A percentile compares a stretch with the other conserved stretches of the same genome.
Conservation (phyloP, 2,113 vertebrate species). For the Sander vitreus region DNA sequence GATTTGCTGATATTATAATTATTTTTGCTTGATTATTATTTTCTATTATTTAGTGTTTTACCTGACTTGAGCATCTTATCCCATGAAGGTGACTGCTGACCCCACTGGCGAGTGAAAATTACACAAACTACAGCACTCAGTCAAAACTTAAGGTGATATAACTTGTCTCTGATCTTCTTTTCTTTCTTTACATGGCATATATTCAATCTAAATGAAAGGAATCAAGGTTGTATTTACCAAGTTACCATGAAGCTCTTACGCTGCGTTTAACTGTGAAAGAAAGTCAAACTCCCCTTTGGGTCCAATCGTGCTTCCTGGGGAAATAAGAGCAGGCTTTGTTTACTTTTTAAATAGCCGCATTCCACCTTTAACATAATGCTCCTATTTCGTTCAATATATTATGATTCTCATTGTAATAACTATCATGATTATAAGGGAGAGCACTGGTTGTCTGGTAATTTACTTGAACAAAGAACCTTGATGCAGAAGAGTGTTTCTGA, state of each 20-base stretch:
- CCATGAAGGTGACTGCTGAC: background rate
- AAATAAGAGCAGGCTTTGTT: slow-evolving; percentile 63
- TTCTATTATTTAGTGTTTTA: background rate
- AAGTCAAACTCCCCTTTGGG: slow-evolving; percentile 47
- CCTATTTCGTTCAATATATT: background rate
- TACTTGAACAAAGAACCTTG: slow-evolving; percentile 66
- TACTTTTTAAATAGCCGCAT: slow-evolving; percentile 48
- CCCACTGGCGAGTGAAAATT: background rate
- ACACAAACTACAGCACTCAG: background rate
- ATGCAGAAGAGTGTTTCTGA: slow-evolving; percentile 60
- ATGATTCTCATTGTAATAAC: background rate
- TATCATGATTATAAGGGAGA: slow-evolving; percentile 9
- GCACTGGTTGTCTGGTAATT: slow-evolving; percentile 39
- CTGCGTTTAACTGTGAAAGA: slow-evolving; percentile 41
- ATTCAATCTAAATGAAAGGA: background rate
- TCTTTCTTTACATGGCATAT: background rate
- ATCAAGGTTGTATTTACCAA: slow-evolving; percentile 3
- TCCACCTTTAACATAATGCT: background rate
- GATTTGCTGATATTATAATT: slow-evolving; percentile 11
- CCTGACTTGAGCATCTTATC: slow-evolving; percentile 8
- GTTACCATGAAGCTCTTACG: background rate
- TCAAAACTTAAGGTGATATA: background rate
- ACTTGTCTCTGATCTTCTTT: background rate
- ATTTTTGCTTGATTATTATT: slow-evolving; percentile 13
- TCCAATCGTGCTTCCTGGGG: slow-evolving; percentile 66